Base-by-base conservation (phyloP, 2,888 invertebrate genomes). In the Euzophera pinguis region DNA sequence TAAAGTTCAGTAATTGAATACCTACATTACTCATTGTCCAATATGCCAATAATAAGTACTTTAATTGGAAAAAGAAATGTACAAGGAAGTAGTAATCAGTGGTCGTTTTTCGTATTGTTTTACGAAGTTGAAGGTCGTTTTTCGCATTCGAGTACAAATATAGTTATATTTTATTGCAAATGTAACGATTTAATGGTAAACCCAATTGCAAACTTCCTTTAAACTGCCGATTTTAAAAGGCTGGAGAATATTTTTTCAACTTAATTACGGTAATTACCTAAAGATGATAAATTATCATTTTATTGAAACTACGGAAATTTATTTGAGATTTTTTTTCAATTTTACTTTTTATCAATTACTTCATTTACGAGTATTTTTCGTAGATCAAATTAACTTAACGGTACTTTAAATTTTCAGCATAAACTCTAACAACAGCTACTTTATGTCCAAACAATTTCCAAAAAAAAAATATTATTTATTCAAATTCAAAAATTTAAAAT, bases 131-230 rank as follows among this genome's bases (percentile, higher is more conserved):
- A 45, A 45, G 45, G 45, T 45, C 45, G 16, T 16, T 3, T 32
- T 45, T 45, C 45, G 14, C 32, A 45, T 45, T 45, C 45, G 34
- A 45, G 32, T 32, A 29, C 13, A 45, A 45, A 45, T 29, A 32
- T 32, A 45, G 32, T 45, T 45, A 45, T 45, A 10, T 45, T 45
- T 45, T 45, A 45, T 45, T 45, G 45, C 45, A 29, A 10, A 13
- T 8, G 32, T 45, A 34, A 45, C 32, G 45, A 34, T 34, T 1
- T 32, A 22, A 22, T 22, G 22, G 22, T 22, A 27, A 13, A 7
- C 10, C 10, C 32, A 32, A 45, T 27, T 32, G 13, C 32, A 45
- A 10, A 45, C 32, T 45, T 45, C 43, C 43, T 12, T 27, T 32
- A 45, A 45, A 32, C 14, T 16, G 45, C 14, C 14, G 14, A 45